Evolutionary conservation across 2,888 invertebrate genomes (phyloP), one percentile per base, ranked within the genome.

Genomic region (Barypeithes pellucidus): DNA sequence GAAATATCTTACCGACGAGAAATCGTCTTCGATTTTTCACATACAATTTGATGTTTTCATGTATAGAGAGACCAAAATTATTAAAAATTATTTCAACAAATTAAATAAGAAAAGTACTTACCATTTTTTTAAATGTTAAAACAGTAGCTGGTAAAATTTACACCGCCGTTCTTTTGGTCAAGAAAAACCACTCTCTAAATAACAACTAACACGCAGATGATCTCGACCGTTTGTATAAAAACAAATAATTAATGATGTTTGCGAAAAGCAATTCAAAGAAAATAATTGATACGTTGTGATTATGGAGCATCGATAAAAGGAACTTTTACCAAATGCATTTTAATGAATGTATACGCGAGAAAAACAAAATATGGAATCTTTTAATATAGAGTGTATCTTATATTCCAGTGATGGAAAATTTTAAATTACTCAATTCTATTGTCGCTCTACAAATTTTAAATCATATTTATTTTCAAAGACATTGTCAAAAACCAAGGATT

Each of bases 261-360:
- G 20, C 59, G 39, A 18, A 59, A 36, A 39, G 39, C 39, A 18
- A 18, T 59, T 59, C 7, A 8, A 33, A 16, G 33, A 57, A 57
- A 59, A 20, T 33, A 59, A 50, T 22, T 50, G 22, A 50, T 50
- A 50, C 1, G 50, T 50, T 50, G 3, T 59, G 59, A 41, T 59
- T 59, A 59, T 59, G 41, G 20, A 59, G 20, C 3, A 12, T 59
- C 59, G 41, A 39, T 39, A 59, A 20, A n/a, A 18, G 33, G 16
- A 14, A 29, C 29, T 29, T 16, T 39, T 11, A 16, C 18, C 20
- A 39, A 59, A n/a, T 59, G 59, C 59, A 59, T 41, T 39, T 18
- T 39, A 41, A 59, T 59, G 41, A 59, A 59, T 14, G 0, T 24
- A 14, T 3, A 36, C 57, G 16, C 18, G 4, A 36, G 24, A 33